phyloP scores from a whole-genome alignment of 2,888 invertebrate genomes.

The Drosophila prolongata region DNA sequence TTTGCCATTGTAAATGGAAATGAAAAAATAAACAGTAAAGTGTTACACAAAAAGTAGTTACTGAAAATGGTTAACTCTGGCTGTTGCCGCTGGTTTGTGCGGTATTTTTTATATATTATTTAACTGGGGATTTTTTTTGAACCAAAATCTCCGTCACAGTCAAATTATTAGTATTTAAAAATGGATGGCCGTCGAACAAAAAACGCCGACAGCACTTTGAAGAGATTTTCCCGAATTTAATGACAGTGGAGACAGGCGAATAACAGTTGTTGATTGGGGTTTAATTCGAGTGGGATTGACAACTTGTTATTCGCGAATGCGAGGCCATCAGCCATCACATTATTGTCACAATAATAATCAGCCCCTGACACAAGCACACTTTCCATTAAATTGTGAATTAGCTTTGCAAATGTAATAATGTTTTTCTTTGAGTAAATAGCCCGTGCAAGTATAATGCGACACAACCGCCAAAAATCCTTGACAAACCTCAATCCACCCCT shows the following conservation, averaged over 20 bases:
- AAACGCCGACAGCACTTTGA: constrained; percentile 3
- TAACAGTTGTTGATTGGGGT: constrained; percentile 5
- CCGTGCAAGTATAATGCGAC: constrained; percentile 15
- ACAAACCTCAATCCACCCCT: constrained; percentile 29
- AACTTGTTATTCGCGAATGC: constrained; percentile 19
- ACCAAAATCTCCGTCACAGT: neutral
- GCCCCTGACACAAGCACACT: neutral
- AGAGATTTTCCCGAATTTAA: constrained; percentile 8
- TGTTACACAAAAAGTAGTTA: constrained; percentile 1
- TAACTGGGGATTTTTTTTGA: constrained; percentile 1
- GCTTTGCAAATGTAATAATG: constrained; percentile 35
- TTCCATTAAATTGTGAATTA: constrained; percentile 55
- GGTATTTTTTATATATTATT: neutral
- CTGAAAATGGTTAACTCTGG: neutral
- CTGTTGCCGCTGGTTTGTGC: neutral
- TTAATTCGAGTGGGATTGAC: constrained; percentile 27
- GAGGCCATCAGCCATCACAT: constrained; percentile 9
- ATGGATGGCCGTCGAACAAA: constrained; percentile 10
- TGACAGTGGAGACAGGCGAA: constrained; percentile 1
- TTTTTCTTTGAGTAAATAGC: constrained; percentile 29
- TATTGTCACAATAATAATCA: constrained; percentile 12
- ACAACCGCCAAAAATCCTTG: constrained; percentile 22
- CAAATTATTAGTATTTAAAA: constrained; percentile 20
- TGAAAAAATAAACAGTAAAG: neutral
- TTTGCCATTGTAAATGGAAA: neutral